Evolutionary conservation across 2,888 invertebrate genomes (phyloP).

Genomic region (Harpagoxenus sublaevis): DNA sequence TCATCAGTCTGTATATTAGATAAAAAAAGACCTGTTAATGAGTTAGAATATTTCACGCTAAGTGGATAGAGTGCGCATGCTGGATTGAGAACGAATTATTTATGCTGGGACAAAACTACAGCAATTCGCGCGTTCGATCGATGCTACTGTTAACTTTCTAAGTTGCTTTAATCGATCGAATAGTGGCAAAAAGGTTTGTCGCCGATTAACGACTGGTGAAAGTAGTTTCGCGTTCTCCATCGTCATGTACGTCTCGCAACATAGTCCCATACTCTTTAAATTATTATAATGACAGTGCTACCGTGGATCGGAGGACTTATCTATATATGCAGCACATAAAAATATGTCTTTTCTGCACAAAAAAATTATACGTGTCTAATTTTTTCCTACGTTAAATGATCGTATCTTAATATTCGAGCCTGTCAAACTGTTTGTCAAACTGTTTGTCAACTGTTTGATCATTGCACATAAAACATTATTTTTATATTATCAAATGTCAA

Average conservation of each 20-base stretch:
- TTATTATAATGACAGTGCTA: background rate
- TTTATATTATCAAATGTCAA: background rate
- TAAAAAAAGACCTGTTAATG: background rate
- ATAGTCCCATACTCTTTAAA: background rate
- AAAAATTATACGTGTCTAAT: background rate
- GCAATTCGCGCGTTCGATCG: constrained; percentile 12
- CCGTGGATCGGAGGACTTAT: background rate
- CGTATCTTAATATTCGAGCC: background rate
- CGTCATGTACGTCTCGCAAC: background rate
- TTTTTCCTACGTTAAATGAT: background rate
- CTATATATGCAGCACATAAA: background rate
- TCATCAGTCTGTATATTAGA: background rate
- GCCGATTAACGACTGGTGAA: constrained; percentile 44
- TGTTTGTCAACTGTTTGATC: too few species aligned
- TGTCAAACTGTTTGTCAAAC: background rate
- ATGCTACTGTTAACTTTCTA: constrained; percentile 47
- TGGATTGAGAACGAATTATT: constrained; percentile 16
- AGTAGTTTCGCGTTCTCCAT: constrained; percentile 52
- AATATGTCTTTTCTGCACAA: background rate
- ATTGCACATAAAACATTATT: background rate
- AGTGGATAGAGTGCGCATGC: background rate
- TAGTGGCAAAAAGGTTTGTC: constrained; percentile 21
- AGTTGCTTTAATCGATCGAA: constrained; percentile 32
- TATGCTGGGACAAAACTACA: constrained; percentile 6
- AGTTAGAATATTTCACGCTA: background rate